Percentiles rank a stretch among this genome's conserved stretches.
These are phyloP conservation scores for Platycheirus rosarum DNA, from an alignment of 2,888 invertebrate genomes.

Conservation along the genomic window DNA sequence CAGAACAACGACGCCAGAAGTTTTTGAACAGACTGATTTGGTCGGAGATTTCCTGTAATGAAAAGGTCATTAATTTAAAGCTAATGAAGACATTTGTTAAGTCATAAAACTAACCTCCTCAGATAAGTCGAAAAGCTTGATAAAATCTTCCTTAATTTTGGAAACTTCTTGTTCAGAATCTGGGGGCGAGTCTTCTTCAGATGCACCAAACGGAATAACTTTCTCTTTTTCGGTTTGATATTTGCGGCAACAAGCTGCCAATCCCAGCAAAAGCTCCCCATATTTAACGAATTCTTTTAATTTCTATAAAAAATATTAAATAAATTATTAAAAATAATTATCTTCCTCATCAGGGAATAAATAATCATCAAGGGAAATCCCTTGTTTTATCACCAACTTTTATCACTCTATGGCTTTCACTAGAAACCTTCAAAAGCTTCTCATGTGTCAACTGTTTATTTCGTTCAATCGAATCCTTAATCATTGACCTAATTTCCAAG, in stretches of 20 bases:
- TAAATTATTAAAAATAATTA: too few relatives aligned
- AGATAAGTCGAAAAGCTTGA: conserved; percentile 77
- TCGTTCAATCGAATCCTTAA: conserved; percentile 76
- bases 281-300: conserved; percentile 76
- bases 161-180: conserved; percentile 60
- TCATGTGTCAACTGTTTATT: conserved; percentile 77
- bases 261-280: conserved; percentile 78
- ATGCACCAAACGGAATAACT: conserved; percentile 76
- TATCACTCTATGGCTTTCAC: conserved; percentile 77
- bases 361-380: too few relatives aligned
- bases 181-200: conserved; percentile 60
- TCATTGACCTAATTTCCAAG: conserved; percentile 76
- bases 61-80: too few relatives aligned
- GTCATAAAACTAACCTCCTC: conserved; percentile 77
- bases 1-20: conserved; percentile 80
- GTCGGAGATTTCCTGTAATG: conserved; percentile 75
- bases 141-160: conserved; percentile 76
- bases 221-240: conserved; percentile 81
- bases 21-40: conserved; percentile 76
- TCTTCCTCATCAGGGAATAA: too few relatives aligned
- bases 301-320: conserved; percentile 74
- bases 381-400: conserved; percentile 76
- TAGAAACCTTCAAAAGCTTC: conserved; percentile 77
- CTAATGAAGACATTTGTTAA: too few relatives aligned
- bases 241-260: conserved; percentile 79